These are phyloP conservation scores for Sinelater perroti DNA, from an alignment of 2,888 invertebrate genomes.

Conservation along the genomic window DNA sequence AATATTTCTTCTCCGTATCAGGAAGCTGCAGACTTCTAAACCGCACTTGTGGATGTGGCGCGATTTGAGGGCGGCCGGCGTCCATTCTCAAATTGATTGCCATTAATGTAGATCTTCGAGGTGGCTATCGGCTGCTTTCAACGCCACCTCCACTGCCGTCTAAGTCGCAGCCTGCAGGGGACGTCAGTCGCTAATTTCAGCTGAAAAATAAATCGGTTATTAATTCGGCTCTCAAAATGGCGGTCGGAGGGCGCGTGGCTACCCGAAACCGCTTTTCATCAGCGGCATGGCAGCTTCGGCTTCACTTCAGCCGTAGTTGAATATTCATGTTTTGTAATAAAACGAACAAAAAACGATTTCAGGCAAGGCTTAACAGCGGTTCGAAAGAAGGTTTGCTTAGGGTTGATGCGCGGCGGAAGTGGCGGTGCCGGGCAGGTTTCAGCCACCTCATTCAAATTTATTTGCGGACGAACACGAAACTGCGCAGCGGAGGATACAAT, in stretches of 20 bases:
- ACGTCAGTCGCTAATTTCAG: slow-evolving; percentile 7
- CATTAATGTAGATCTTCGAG: slow-evolving; percentile 36
- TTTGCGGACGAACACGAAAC: slow-evolving; percentile 36
- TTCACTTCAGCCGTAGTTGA: slow-evolving; percentile 27
- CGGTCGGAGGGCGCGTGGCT: slow-evolving; percentile 2
- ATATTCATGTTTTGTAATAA: slow-evolving; percentile 35
- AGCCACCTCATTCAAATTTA: slow-evolving; percentile 33
- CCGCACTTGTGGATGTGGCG: slow-evolving; percentile 51
- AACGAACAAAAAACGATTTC: slow-evolving; percentile 26
- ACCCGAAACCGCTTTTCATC: slow-evolving; percentile 18
- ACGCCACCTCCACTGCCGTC: neutral
- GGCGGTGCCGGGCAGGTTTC: slow-evolving; percentile 15
- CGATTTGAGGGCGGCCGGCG: slow-evolving; percentile 43
- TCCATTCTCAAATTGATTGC: slow-evolving; percentile 48
- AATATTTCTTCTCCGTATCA: slow-evolving; percentile 57
- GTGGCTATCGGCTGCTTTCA: slow-evolving; percentile 20
- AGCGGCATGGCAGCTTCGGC: slow-evolving; percentile 15
- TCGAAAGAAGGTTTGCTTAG: slow-evolving; percentile 24
- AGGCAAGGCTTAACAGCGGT: slow-evolving; percentile 23
- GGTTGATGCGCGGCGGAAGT: slow-evolving; percentile 20
- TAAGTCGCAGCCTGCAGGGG: no score
- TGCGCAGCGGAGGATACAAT: slow-evolving; percentile 30
- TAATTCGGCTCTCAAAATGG: slow-evolving; percentile 4
- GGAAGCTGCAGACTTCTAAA: slow-evolving; percentile 53
- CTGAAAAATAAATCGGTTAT: slow-evolving; percentile 20